Percentiles rank a stretch among this genome's conserved stretches.
Conservation (phyloP, 1,140 invertebrate genomes). For the Drosophila repletoides region DNA sequence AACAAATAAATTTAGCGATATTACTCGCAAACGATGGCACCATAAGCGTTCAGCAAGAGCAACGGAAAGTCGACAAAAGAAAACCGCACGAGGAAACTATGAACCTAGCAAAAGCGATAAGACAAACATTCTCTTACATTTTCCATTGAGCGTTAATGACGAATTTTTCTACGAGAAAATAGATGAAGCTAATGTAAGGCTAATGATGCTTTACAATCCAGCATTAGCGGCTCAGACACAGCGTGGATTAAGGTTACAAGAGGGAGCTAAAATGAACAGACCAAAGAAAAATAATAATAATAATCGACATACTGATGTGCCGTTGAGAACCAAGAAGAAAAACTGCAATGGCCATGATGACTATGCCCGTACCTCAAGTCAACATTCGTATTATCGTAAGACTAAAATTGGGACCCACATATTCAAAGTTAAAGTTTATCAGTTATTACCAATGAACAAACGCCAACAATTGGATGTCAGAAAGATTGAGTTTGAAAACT, state of each 20-base stretch:
- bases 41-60: conserved; percentile 13
- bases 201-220: conserved; percentile 71
- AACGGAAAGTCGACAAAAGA: not conserved
- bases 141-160: conserved; percentile 44
- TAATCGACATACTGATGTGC: no score
- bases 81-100: not conserved
- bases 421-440: conserved; percentile 68
- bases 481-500: conserved; percentile 50
- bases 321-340: not conserved
- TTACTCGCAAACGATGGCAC: conserved; percentile 23
- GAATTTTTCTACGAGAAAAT: conserved; percentile 51
- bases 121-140: conserved; percentile 60
- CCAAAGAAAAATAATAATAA: not conserved
- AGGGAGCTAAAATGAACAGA: not conserved
- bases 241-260: no score
- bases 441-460: conserved; percentile 48
- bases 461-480: conserved; percentile 48
- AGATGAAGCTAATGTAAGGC: conserved; percentile 72
- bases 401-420: conserved; percentile 14
- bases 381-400: not conserved
- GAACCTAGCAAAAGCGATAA: conserved; percentile 17
- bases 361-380: not conserved
- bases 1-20: conserved; percentile 45
- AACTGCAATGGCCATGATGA: conserved; percentile 12
- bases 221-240: conserved; percentile 25